These are phyloP conservation scores for Corydoras sp. DNA, from an alignment of 2,113 vertebrate species.

Conservation along the genomic window DNA sequence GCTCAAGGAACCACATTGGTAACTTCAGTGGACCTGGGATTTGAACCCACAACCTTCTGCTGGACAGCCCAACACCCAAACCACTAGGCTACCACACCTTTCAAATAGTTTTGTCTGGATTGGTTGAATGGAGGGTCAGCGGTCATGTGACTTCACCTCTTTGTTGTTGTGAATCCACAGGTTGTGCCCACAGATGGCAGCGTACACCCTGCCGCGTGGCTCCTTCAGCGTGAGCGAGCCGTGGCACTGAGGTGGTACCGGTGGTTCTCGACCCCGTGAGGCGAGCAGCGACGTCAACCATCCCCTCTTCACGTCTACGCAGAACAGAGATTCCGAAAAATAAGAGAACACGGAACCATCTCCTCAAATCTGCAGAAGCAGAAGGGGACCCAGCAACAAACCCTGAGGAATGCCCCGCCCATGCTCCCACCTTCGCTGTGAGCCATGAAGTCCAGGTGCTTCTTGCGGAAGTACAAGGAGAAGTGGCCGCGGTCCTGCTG, in stretches of 20 bases:
- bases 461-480: slow-evolving; percentile 64
- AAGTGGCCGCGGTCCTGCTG: slow-evolving; percentile 57
- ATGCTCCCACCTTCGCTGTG: slow-evolving; percentile 54
- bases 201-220: slow-evolving; percentile 50
- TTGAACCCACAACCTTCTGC: no score
- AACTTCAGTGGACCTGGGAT: no score
- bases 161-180: slow-evolving; percentile 69
- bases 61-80: no score
- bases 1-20: no score
- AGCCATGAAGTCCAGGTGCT: slow-evolving; percentile 70
- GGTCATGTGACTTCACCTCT: slow-evolving; percentile 44
- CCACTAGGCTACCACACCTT: no score
- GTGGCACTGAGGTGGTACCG: slow-evolving; percentile 44
- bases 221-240: slow-evolving; percentile 61
- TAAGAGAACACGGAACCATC: background rate
- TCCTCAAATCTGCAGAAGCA: background rate
- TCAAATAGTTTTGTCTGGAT: background rate
- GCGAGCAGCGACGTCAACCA: slow-evolving; percentile 64
- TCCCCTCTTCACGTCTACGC: slow-evolving; percentile 55
- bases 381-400: background rate
- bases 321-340: background rate
- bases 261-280: slow-evolving; percentile 49
- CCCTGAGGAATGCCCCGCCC: background rate
- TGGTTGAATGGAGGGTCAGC: background rate
- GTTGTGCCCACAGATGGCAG: slow-evolving; percentile 56